Evolutionary conservation across 1,140 invertebrate species (phyloP).

Genomic region (Xylocopa sonorina): DNA sequence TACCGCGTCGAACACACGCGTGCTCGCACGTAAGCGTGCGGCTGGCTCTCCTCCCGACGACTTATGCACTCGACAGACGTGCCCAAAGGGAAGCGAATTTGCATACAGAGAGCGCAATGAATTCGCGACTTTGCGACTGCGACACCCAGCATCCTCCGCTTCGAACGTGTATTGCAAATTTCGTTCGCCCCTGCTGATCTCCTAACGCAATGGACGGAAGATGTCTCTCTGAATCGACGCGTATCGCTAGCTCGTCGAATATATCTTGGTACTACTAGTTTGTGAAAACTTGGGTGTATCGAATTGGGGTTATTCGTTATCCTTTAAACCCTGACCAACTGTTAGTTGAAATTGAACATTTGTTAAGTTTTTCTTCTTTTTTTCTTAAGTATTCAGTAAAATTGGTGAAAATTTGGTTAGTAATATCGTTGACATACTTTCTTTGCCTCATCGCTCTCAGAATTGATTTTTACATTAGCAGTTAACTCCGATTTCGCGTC

Average conservation of each 20-base stretch:
- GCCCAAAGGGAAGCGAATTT: conserved; percentile 55
- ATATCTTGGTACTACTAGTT: neutral
- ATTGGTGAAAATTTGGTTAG: too few species aligned
- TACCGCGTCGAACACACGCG: conserved; percentile 2
- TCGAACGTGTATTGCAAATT: conserved; percentile 20
- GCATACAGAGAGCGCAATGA: conserved; percentile 59
- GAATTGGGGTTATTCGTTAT: neutral
- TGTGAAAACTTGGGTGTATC: neutral
- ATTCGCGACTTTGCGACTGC: conserved; percentile 59
- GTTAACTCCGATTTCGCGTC: too few species aligned
- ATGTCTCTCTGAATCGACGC: neutral
- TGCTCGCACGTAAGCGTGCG: conserved; percentile 12
- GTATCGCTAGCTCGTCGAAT: neutral
- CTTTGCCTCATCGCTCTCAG: too few species aligned
- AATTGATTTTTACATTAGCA: too few species aligned
- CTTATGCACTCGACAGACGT: conserved; percentile 49
- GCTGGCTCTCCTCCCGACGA: conserved; percentile 20
- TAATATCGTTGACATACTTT: too few species aligned
- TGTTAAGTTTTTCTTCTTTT: neutral
- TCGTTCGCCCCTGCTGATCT: neutral
- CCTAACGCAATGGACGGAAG: neutral
- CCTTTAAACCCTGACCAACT: too few species aligned
- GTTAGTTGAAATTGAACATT: too few species aligned
- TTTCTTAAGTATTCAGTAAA: too few species aligned
- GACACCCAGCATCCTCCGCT: conserved; percentile 4